These are phyloP conservation scores for Aphelinus certus DNA, from an alignment of 1,140 invertebrate species.

Conservation along the genomic window DNA sequence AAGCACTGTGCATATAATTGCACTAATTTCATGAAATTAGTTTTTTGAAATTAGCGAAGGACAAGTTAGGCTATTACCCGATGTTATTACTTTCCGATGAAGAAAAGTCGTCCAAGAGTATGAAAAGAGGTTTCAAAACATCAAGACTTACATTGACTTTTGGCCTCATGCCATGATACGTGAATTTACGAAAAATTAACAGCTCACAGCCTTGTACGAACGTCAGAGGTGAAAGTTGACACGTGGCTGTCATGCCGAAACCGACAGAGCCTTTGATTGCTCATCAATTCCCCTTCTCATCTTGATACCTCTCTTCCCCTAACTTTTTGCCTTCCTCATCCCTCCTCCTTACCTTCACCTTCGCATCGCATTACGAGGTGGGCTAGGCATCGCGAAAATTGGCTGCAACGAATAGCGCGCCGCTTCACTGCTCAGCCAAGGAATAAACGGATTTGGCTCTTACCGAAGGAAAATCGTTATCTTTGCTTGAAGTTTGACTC, in stretches of 20 bases:
- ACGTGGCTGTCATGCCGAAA: not conserved
- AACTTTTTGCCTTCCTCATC: not conserved
- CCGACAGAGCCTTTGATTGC: conserved; percentile 10
- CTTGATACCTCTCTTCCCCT: not conserved
- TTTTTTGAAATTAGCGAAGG: no score
- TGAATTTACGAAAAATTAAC: not conserved
- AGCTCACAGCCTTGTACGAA: not conserved
- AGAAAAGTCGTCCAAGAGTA: no score
- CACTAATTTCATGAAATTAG: no score
- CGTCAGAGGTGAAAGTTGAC: conserved; percentile 12
- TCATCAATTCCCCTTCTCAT: conserved; percentile 12
- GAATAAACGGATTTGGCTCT: conserved; percentile 8
- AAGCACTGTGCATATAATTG: no score
- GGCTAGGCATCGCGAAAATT: not conserved
- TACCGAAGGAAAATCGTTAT: no score
- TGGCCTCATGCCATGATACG: no score
- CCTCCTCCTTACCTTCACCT: not conserved
- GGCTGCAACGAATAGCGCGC: not conserved
- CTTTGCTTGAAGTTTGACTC: no score
- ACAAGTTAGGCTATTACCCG: no score
- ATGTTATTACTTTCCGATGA: no score
- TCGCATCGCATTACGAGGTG: not conserved
- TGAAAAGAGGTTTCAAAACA: no score
- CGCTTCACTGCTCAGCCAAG: not conserved
- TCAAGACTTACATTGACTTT: no score